Percentiles rank a stretch among this genome's conserved stretches.
Conservation (phyloP, 2,113 vertebrate genomes). For the Aythya baeri region DNA sequence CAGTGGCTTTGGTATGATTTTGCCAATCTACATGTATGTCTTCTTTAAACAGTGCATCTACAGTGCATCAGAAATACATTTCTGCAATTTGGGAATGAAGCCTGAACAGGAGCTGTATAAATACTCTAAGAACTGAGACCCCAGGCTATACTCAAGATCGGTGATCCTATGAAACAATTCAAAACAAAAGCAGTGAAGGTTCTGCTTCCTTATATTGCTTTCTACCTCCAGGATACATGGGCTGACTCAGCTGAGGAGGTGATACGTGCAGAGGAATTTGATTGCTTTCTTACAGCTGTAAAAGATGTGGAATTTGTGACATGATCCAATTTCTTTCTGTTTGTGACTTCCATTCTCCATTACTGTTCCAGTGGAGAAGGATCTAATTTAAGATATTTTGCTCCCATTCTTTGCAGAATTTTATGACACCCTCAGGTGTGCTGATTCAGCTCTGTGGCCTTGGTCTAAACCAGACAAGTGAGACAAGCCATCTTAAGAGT, state of each 20-base stretch:
- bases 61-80: not conserved
- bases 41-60: not conserved
- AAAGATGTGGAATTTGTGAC: not conserved
- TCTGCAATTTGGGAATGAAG: not conserved
- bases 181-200: not conserved
- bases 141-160: not conserved
- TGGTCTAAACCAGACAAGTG: not conserved
- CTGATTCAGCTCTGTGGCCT: constrained; percentile 9
- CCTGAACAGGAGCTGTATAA: not conserved
- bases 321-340: not conserved
- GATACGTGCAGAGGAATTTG: not conserved
- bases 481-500: not conserved
- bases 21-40: not conserved
- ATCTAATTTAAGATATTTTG: constrained; percentile 40
- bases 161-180: not conserved
- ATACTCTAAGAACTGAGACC: not conserved
- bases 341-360: constrained; percentile 8
- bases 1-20: not conserved
- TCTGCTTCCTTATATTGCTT: constrained; percentile 8
- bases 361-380: not conserved
- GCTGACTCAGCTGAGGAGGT: not conserved
- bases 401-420: not conserved
- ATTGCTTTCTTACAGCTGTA: constrained; percentile 19
- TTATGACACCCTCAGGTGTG: constrained; percentile 1
- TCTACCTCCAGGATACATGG: not conserved